Evolutionary conservation across 2,888 invertebrate genomes (phyloP).

Genomic region (Mythimna pallens): DNA sequence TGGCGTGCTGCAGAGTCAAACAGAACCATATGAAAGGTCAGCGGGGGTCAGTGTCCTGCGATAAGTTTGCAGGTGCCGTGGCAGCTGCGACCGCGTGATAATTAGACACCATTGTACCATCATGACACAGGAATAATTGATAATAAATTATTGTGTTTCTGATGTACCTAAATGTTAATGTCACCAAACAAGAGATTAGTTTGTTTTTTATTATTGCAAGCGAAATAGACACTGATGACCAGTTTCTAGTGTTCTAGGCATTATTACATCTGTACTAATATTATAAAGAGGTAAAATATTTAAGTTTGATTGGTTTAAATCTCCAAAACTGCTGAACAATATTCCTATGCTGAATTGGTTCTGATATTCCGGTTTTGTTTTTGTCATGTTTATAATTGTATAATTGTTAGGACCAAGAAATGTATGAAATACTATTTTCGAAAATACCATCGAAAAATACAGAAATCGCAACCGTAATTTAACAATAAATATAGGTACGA

Average conservation of each 20-base stretch:
- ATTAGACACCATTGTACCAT: constrained; percentile 60
- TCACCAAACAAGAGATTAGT: constrained; percentile 27
- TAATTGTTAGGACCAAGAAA: no score
- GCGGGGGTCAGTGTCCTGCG: constrained; percentile 74
- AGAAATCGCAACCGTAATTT: no score
- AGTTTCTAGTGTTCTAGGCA: neutral
- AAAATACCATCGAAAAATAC: no score
- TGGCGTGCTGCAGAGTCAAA: constrained; percentile 46
- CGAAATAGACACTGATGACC: neutral
- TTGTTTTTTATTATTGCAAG: constrained; percentile 36
- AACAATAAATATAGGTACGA: neutral
- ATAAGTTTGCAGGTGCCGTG: constrained; percentile 74
- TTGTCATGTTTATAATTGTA: no score
- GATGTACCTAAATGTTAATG: constrained; percentile 46
- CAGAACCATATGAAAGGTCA: constrained; percentile 62
- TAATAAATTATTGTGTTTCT: constrained; percentile 50
- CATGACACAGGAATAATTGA: constrained; percentile 56
- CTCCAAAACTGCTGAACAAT: no score
- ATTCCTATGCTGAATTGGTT: no score
- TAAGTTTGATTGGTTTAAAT: no score
- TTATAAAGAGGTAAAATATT: no score
- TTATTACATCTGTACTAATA: no score
- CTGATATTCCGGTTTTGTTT: no score
- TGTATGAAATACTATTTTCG: no score
- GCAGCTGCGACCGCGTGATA: constrained; percentile 70